Evolutionary conservation across 2,888 invertebrate genomes (phyloP), one percentile per base, ranked within the genome.

Genomic region (Synanthedon tipuliformis): DNA sequence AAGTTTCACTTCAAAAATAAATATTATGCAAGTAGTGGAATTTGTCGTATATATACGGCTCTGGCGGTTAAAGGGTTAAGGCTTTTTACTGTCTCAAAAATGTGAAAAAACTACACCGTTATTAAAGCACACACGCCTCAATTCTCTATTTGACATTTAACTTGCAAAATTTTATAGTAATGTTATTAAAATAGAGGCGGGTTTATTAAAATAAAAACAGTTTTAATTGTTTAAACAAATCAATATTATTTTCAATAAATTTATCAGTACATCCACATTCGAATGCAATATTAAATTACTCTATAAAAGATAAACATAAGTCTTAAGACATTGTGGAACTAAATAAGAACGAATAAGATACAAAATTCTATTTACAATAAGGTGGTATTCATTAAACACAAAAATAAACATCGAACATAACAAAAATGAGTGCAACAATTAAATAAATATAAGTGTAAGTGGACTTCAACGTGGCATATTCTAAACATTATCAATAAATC

Each of bases 221-320:
- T 73, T 64, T 61, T 57, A 66, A 61, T 56, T 63, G 57, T 80
- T 81, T 86, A 86, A 87, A 87, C 87, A 87, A 85, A 84, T 87
- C 87, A 84, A 86, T 87, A 87, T 86, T 87, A 87, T 86, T 86
- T 85, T 78, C 83, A 84, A 82, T 86, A 83, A 84, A 83, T 79
- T 82, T 85, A 83, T 86, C 85, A 81, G 83, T 84, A 84, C 86
- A 85, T 84, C 84, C 85, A 84, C 82, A 78, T 78, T 75, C 34
- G 83, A 86, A 85, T 81, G 84, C 71, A 71, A 59, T 73, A 74
- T 76, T 75, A 75, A 79, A 66, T 76, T 79, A 69, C 62, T 69
- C 58, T 67, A 78, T 75, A 75, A 73, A 79, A 81, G 81, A 81
- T 34, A 72, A 85, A 84, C 79, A 79, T 79, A 81, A 78, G 73